A percentile compares a stretch with the other conserved stretches of the same genome.
phyloP scores from a whole-genome alignment of 23 tunicate species.

The Oikopleura dioica region DNA sequence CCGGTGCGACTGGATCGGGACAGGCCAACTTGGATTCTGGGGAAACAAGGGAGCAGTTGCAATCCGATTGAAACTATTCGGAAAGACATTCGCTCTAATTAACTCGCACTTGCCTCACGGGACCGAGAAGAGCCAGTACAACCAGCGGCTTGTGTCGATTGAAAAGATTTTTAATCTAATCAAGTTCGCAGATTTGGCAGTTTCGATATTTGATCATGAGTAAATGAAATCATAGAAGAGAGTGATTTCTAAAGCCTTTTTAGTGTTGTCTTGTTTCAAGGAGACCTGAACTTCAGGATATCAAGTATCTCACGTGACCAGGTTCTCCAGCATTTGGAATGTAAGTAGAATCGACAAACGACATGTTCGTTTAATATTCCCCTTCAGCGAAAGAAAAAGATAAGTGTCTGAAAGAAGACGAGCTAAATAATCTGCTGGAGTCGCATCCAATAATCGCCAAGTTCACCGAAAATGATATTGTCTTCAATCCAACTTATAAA shows the following conservation, averaged over 20 bases:
- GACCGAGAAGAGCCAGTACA: not conserved
- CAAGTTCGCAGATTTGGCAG: not conserved
- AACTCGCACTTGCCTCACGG: conserved; percentile 6
- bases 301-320: not conserved
- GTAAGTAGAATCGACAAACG: not conserved
- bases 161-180: not conserved
- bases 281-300: conserved; percentile 2
- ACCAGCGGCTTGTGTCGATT: not conserved
- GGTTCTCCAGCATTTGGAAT: not conserved
- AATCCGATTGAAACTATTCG: not conserved
- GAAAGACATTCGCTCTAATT: not conserved
- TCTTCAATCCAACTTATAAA: conserved; percentile 4
- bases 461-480: not conserved
- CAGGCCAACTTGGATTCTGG: not conserved
- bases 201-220: not conserved
- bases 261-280: not conserved
- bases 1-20: conserved; percentile 11
- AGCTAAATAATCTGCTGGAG: not conserved
- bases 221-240: not conserved
- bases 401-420: not conserved
- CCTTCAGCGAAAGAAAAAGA: too few species aligned
- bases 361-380: not conserved
- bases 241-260: too few species aligned
- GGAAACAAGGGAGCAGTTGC: conserved; percentile 5
- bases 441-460: not conserved